Evolutionary conservation across 2,113 vertebrate genomes (phyloP).

Genomic region (Oryzias curvinotus): DNA sequence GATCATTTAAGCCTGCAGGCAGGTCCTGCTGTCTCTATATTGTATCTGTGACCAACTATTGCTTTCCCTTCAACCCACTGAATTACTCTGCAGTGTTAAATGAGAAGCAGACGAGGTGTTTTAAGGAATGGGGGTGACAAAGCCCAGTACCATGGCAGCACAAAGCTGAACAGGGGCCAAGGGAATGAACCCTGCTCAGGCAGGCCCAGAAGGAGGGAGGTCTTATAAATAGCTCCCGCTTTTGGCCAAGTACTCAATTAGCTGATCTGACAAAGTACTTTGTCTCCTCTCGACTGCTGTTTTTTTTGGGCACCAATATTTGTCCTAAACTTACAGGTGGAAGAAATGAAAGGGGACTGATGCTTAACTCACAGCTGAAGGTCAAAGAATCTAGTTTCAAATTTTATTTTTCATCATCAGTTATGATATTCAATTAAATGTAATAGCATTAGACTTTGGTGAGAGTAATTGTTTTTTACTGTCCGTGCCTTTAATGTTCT

Average conservation of each 20-base stretch:
- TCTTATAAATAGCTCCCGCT: constrained; percentile 72
- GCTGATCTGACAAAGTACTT: constrained; percentile 71
- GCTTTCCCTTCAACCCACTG: constrained; percentile 59
- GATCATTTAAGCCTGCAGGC: constrained; percentile 50
- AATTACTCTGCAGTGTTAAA: constrained; percentile 71
- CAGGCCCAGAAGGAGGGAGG: constrained; percentile 40
- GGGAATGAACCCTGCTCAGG: constrained; percentile 43
- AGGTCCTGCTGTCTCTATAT: constrained; percentile 58
- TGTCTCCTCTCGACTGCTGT: constrained; percentile 51
- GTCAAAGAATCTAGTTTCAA: constrained; percentile 32
- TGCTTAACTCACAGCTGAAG: constrained; percentile 25
- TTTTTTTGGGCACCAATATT: constrained; percentile 48
- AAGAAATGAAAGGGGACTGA: constrained; percentile 9
- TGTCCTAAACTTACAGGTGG: constrained; percentile 40
- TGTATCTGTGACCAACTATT: constrained; percentile 51
- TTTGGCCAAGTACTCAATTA: constrained; percentile 79
- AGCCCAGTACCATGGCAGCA: constrained; percentile 52
- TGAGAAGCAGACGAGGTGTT: constrained; percentile 44
- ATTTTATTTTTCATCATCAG: constrained; percentile 4
- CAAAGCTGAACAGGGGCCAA: constrained; percentile 52
- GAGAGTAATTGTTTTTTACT: constrained; percentile 22
- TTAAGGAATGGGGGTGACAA: constrained; percentile 58
- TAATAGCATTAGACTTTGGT: constrained; percentile 23
- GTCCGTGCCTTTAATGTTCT: constrained; percentile 12
- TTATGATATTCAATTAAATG: constrained; percentile 25